Evolutionary conservation across 2,797 vertebrate species (phyloP).

Genomic region (Limnodromus scolopaceus): DNA sequence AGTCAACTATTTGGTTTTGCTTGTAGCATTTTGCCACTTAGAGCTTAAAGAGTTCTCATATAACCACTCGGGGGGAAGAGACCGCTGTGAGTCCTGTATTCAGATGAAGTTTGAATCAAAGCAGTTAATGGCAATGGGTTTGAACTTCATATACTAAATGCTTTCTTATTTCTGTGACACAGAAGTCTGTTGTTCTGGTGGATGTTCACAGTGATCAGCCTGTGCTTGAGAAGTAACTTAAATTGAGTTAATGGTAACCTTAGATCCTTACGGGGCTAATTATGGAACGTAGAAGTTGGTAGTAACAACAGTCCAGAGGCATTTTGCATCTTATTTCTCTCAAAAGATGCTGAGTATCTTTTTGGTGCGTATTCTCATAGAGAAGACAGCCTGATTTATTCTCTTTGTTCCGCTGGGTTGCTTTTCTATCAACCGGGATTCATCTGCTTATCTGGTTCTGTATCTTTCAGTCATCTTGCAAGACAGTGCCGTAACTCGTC

Average conservation of each 20-base stretch:
- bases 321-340: neutral
- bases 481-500: neutral
- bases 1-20: neutral
- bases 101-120: neutral
- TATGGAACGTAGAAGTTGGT: neutral
- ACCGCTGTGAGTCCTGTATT: neutral
- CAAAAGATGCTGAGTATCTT: neutral
- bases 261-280: neutral
- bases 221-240: neutral
- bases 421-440: neutral
- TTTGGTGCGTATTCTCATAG: neutral
- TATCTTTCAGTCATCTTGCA: neutral
- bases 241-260: neutral
- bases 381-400: neutral
- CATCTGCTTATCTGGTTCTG: neutral
- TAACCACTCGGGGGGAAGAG: neutral
- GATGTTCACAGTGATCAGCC: neutral
- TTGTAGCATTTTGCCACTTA: neutral
- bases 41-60: neutral
- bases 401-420: neutral
- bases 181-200: neutral
- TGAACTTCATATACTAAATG: neutral
- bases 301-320: neutral
- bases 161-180: neutral
- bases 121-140: neutral